Evolutionary conservation across 2,797 vertebrate genomes (phyloP).

Genomic region (Chelmon rostratus): DNA sequence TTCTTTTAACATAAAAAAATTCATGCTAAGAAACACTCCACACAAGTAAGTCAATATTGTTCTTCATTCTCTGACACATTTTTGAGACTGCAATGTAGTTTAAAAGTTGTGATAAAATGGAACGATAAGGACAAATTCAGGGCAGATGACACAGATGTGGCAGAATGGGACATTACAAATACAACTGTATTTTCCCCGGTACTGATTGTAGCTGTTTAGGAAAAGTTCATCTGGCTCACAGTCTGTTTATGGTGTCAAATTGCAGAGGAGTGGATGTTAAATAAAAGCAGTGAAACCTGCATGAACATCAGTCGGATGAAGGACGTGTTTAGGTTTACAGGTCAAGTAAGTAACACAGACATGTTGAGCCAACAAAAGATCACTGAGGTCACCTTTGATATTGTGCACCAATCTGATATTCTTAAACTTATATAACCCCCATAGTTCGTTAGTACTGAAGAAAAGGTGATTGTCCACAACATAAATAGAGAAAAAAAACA

Average conservation of each 20-base stretch:
- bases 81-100: not conserved
- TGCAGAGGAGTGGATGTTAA: conserved; percentile 30
- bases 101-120: not conserved
- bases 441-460: not conserved
- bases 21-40: not conserved
- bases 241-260: conserved; percentile 52
- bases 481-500: not conserved
- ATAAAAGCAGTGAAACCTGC: conserved; percentile 39
- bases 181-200: conserved; percentile 35
- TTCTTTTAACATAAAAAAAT: not conserved
- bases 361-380: conserved; percentile 61
- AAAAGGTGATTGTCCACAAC: not conserved
- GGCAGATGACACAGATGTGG: not conserved
- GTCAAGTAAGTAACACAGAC: conserved; percentile 19
- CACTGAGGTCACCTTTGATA: conserved; percentile 45
- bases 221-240: conserved; percentile 21
- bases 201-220: conserved; percentile 37
- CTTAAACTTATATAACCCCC: not conserved
- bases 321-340: conserved; percentile 38
- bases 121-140: not conserved
- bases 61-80: not conserved
- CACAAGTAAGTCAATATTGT: too few relatives aligned
- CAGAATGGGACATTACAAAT: not conserved
- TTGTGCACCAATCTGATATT: not conserved
- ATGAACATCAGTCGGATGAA: conserved; percentile 24